Evolutionary conservation across 2,797 vertebrate species (phyloP), one percentile per base, ranked within the genome.

Genomic region (Argyrosomus regius): DNA sequence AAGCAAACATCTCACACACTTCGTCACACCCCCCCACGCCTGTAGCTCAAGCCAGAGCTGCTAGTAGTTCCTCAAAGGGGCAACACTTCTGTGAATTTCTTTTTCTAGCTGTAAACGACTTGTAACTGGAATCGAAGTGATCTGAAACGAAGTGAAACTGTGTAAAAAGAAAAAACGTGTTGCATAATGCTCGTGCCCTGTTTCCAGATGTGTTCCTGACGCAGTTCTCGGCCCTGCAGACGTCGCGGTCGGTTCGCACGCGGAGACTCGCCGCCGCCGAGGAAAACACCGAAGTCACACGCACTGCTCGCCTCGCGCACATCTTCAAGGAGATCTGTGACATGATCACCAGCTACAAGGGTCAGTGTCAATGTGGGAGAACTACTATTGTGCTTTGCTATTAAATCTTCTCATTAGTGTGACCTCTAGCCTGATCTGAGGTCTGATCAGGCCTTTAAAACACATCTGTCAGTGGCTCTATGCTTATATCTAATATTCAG

Each of bases 261-360:
- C 95, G 98, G 45, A 96, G 98, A 56, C 93, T 99, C 56, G 98
- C 98, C 0, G 98, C 98, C 0, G 98, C 98, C 0, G 97, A 99
- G 85, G 98, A 99, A 90, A 99, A 99, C 90, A 95, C 97, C 0
- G 98, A 99, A 91, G 97, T 99, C 66, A 98, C 98, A 1, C 97
- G 98, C 28, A 97, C 98, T 0, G 98, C 98, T n/a, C 97, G 98
- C 70, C 96, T 99, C 0, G 98, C 98, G 0, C 98, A 99, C 83
- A 99, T 99, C 94, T 99, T 99, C 93, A 99, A 99, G 93, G 98
- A 99, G 92, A 99, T 99, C 62, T 99, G 97, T 80, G 98, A 99
- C 83, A 98, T 98, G 91, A 99, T 99, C 94, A 97, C 98, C 80
- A 94, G 97, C 89, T 99, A 99, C 77, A 99, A 98, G 94, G 98